Evolutionary conservation across 1,140 invertebrate species (phyloP).

Genomic region (Branchinecta lindahli): DNA sequence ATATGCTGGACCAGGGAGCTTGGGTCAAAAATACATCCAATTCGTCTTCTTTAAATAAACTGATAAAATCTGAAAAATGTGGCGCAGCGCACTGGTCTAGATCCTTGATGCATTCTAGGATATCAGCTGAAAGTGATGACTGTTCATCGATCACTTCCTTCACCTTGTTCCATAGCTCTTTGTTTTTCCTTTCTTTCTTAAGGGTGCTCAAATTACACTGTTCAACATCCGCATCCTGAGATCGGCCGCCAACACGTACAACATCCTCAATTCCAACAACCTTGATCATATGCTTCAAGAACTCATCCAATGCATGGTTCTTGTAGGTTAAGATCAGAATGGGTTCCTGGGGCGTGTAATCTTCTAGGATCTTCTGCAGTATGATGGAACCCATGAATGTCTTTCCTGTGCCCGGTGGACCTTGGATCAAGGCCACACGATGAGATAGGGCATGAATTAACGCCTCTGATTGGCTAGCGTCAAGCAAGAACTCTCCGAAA

Average conservation of each 20-base stretch:
- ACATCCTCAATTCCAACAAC: slow-evolving; percentile 25
- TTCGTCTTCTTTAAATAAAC: background rate
- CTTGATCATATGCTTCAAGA: slow-evolving; percentile 35
- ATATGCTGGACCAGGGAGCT: background rate
- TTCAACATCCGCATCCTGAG: slow-evolving; percentile 26
- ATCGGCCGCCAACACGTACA: slow-evolving; percentile 34
- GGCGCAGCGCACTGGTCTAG: background rate
- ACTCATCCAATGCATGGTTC: slow-evolving; percentile 46
- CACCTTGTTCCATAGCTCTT: background rate
- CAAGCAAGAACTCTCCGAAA: background rate
- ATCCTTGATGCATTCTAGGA: background rate
- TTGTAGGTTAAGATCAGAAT: slow-evolving; percentile 43
- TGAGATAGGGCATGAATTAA: slow-evolving; percentile 14
- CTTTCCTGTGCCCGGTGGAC: slow-evolving; percentile 41
- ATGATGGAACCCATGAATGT: slow-evolving; percentile 35
- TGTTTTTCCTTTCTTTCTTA: background rate
- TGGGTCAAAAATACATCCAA: background rate
- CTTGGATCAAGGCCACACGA: slow-evolving; percentile 36
- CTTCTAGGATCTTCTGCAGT: slow-evolving; percentile 24
- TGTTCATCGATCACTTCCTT: slow-evolving; percentile 12
- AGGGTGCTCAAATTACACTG: slow-evolving; percentile 18
- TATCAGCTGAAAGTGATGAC: background rate
- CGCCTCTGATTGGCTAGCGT: slow-evolving; percentile 11
- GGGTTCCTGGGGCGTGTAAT: slow-evolving; percentile 25
- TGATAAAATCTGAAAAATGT: background rate